Evolutionary conservation across 2,797 vertebrate genomes (phyloP), one percentile per base, ranked within the genome.

Genomic region (Megalops cyprinoides): DNA sequence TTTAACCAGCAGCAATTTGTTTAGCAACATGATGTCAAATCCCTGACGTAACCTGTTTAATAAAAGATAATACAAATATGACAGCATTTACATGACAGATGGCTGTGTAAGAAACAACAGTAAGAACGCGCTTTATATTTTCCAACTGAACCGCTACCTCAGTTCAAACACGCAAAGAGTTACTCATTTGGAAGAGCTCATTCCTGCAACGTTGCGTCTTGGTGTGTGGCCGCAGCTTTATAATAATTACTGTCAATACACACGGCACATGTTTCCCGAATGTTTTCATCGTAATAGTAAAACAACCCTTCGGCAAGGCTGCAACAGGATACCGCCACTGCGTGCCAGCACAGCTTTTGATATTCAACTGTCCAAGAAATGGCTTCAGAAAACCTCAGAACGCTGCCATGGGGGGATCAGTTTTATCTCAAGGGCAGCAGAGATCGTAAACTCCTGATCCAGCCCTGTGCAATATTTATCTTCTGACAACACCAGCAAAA

Each of bases 201-300:
- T 56, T 75, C 75, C 39, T 31, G 67, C 34, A 42, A 31, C 10
- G 48, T 37, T 44, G 39, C 34, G 37, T 74, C 39, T 69, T 60
- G 67, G 81, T 84, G 84, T 86, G 85, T 83, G 84, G 84, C 42
- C 87, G 42, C 82, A 77, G 77, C 79, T 39, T 80, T 75, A n/a
- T 69, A 75, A 51, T 80, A 77, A 83, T 85, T 84, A 84, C 82
- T 76, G 76, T 69, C 73, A 42, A 65, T 79, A 69, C 80, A 80
- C 39, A 55, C 48, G n/a, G 71, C 67, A 79, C 62, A 42, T 82
- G 79, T 83, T 82, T 79, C 51, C 79, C 23, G 56, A 73, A 58
- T 74, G 71, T 79, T 82, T 58, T 82, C 42, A 51, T 42, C 31
- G 42, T 23, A 3, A 74, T 58, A 67, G 46, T 51, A 77, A 76